These are phyloP conservation scores for Athrips mouffetella DNA, from an alignment of 2,888 invertebrate species.

Conservation along the genomic window DNA sequence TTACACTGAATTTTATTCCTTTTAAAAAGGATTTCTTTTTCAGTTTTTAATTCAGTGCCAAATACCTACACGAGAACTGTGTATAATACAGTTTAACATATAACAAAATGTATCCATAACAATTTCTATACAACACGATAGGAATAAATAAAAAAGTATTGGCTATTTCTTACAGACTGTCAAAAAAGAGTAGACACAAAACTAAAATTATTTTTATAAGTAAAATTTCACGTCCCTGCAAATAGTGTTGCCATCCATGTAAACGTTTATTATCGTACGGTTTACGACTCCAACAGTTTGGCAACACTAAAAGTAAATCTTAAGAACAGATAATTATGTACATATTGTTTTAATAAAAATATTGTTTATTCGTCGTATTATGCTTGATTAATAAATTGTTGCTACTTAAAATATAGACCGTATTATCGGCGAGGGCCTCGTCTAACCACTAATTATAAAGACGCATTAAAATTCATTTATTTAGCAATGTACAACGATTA, in stretches of 20 bases:
- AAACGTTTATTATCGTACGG: too few species aligned
- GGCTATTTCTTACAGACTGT: constrained; percentile 33
- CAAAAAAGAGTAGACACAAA: too few species aligned
- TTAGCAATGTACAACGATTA: too few species aligned
- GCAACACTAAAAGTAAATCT: constrained; percentile 31
- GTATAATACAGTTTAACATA: constrained; percentile 23
- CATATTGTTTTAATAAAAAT: constrained; percentile 9
- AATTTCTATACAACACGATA: constrained; percentile 37
- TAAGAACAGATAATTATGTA: constrained; percentile 7
- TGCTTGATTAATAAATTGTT: constrained; percentile 49
- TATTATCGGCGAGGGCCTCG: constrained; percentile 34
- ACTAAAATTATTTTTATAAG: too few species aligned
- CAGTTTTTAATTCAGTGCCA: constrained; percentile 3
- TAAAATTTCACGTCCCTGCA: too few species aligned
- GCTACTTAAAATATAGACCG: constrained; percentile 46
- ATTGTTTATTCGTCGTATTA: constrained; percentile 36
- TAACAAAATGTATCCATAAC: constrained; percentile 26
- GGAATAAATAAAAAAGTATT: constrained; percentile 38
- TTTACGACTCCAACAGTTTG: constrained; percentile 29
- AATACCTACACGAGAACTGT: constrained; percentile 11
- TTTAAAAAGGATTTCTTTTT: background rate
- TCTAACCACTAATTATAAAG: constrained; percentile 55
- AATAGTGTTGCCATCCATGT: too few species aligned
- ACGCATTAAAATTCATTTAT: constrained; percentile 37
- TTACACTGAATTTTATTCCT: background rate